Evolutionary conservation across 2,888 invertebrate species (phyloP), one percentile per base, ranked within the genome.

Genomic region (Euclidia mi): DNA sequence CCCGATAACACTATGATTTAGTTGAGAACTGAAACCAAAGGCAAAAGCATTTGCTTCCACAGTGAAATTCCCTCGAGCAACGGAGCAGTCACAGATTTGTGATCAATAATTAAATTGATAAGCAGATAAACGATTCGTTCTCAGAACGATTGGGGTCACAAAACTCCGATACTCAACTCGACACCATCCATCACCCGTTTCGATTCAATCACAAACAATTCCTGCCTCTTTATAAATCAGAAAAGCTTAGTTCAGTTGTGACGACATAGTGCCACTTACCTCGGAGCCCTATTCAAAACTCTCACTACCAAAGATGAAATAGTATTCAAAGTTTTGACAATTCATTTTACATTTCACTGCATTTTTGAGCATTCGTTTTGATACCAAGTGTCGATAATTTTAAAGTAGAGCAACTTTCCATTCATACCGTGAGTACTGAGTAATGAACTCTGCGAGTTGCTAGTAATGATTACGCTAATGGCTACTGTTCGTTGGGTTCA

Each of bases 401-500:
- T 20, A 17, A 42, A 46, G 35, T 41, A 18, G 25, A 41, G 37
- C 29, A 38, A 40, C 12, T 35, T 31, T 25, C 6, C 20, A 25
- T 25, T 7, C 20, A 7, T 25, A 25, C 20, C 20, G 3, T 2
- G 4, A 3, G n/a, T n/a, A n/a, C n/a, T n/a, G n/a, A n/a, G 20
- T 25, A 25, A 7, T 25, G 7, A 2, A 25, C 56, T 47, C 70
- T 69, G 70, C 61, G 71, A 69, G 59, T 59, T 25, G 7, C 20
- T 25, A 56, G 53, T 50, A 71, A 59, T 50, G 49, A 63, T 71
- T 56, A 69, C 60, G 65, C 61, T 82, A 82, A 56, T 76, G 62
- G 65, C 82, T 81, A 85, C 74, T 71, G 72, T 88, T 89, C 89
- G 87, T 88, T 89, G 89, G 88, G 88, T 77, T 89, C 85, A 84